phyloP scores from a whole-genome alignment of 2,113 vertebrate species.

The Campylomormyrus numenius region DNA sequence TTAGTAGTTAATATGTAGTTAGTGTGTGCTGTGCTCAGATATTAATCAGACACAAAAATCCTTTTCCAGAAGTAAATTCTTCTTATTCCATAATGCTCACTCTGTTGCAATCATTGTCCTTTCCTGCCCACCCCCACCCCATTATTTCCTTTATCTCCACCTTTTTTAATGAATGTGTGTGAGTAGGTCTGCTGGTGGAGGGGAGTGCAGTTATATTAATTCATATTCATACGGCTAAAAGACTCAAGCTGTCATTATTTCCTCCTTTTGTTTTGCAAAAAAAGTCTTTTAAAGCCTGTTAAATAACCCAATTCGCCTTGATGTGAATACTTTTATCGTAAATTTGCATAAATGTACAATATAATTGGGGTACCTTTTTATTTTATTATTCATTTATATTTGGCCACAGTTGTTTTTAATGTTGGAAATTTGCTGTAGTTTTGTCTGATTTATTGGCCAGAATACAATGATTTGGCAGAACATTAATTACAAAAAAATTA shows the following conservation, averaged over 20 bases:
- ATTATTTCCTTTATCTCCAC: not conserved
- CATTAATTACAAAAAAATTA: not conserved
- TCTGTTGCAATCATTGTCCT: not conserved
- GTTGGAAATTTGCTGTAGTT: not conserved
- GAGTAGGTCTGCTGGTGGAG: not conserved
- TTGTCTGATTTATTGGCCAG: not conserved
- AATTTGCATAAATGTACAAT: constrained; percentile 17
- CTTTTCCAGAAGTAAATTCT: not conserved
- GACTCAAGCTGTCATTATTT: constrained; percentile 22
- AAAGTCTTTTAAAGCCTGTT: constrained; percentile 2
- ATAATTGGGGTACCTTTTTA: not conserved
- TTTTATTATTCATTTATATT: not conserved
- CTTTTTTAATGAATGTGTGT: constrained; percentile 3
- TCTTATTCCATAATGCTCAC: not conserved
- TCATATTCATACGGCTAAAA: constrained; percentile 20
- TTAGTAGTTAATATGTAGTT: too few species aligned
- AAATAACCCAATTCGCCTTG: constrained; percentile 11
- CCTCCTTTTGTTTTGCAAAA: constrained; percentile 14
- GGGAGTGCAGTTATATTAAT: not conserved
- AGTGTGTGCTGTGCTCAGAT: not conserved
- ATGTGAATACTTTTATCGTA: not conserved
- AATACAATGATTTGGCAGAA: not conserved
- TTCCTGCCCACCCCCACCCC: not conserved
- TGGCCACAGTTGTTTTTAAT: not conserved
- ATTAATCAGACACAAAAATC: not conserved